Evolutionary conservation across 2,797 vertebrate species (phyloP).

Genomic region (Lepilemur ruficaudatus): DNA sequence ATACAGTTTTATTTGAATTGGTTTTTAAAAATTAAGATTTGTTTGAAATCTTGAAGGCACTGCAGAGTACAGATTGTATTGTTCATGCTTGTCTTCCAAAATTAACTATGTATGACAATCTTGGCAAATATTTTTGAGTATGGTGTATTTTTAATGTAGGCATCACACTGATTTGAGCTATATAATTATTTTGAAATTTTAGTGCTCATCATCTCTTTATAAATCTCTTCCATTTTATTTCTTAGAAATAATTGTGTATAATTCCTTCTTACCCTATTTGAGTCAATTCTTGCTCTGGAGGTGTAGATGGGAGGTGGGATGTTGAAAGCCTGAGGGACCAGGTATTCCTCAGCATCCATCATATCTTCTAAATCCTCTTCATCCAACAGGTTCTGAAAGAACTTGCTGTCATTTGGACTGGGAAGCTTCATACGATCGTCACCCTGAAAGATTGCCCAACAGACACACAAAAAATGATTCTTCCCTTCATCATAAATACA

Average conservation of each 20-base stretch:
- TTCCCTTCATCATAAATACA: not conserved
- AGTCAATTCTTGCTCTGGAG: conserved; percentile 91
- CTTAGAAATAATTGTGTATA: not conserved
- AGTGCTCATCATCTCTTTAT: not conserved
- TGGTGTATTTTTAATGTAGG: not conserved
- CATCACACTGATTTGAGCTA: not conserved
- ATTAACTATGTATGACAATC: not conserved
- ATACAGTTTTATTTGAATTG: not conserved
- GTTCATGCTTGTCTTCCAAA: not conserved
- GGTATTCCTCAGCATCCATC: conserved; percentile 98
- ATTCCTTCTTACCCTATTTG: conserved; percentile 91
- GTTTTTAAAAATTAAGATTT: not conserved
- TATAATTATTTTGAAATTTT: not conserved
- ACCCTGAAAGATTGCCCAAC: conserved; percentile 85
- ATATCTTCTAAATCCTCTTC: conserved; percentile 96
- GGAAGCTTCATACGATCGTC: conserved; percentile 98
- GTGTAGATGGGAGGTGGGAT: conserved; percentile 89
- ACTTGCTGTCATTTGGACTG: conserved; percentile 97
- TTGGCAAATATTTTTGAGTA: not conserved
- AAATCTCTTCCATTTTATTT: not conserved
- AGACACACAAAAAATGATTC: conserved; percentile 6
- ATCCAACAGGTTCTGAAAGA: conserved; percentile 97
- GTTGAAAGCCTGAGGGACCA: conserved; percentile 94
- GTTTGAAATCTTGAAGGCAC: not conserved
- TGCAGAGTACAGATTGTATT: not conserved